Evolutionary conservation across 2,888 invertebrate genomes (phyloP).

Genomic region (Andrena haemorrhoa): DNA sequence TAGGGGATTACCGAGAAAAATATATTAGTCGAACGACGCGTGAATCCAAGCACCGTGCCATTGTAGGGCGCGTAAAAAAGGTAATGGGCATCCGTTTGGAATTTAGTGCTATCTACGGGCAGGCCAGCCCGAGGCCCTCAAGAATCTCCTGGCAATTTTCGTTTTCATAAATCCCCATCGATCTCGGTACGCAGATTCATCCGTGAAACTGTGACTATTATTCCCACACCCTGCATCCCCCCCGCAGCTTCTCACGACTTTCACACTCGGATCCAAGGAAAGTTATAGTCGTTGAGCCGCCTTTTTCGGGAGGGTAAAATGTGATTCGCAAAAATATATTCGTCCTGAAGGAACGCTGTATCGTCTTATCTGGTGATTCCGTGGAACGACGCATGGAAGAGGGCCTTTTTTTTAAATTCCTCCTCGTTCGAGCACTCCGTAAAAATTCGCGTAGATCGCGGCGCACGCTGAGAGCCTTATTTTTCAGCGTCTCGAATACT

Average conservation of each 20-base stretch:
- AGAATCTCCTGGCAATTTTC: too few relatives aligned
- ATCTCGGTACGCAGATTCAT: neutral
- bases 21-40: conserved; percentile 73
- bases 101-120: too few relatives aligned
- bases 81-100: neutral
- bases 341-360: neutral
- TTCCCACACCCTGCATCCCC: neutral
- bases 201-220: neutral
- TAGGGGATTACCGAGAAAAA: conserved; percentile 75
- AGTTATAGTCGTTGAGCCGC: neutral
- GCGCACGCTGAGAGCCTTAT: conserved; percentile 9
- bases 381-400: neutral
- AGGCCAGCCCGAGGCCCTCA: too few relatives aligned
- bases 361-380: neutral
- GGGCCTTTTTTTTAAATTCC: conserved; percentile 10
- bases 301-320: neutral
- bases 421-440: neutral
- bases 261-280: neutral
- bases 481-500: conserved; percentile 25
- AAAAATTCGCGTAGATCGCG: conserved; percentile 14
- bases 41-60: conserved; percentile 3
- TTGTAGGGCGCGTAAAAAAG: neutral
- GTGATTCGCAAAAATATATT: conserved; percentile 26
- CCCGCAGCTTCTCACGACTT: neutral
- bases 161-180: too few relatives aligned